Evolutionary conservation across 1,140 invertebrate species (phyloP).

Genomic region (Drosophila subpulchrella): DNA sequence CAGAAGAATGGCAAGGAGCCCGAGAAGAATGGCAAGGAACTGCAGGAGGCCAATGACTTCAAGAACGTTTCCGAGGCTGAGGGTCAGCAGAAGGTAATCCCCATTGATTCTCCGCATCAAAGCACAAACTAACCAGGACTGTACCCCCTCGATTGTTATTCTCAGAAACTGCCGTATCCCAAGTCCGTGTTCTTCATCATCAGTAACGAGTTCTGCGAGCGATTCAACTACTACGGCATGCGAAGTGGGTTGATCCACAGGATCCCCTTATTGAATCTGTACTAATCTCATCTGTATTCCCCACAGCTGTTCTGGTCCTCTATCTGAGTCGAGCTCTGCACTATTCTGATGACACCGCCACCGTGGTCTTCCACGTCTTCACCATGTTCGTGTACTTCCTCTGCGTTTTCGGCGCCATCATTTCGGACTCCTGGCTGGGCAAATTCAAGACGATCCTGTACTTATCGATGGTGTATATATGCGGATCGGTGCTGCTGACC

Average conservation of each 20-base stretch:
- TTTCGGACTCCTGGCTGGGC: slow-evolving; percentile 93
- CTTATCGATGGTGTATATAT: slow-evolving; percentile 94
- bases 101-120: background rate
- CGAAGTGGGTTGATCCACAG: slow-evolving; percentile 89
- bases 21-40: slow-evolving; percentile 50
- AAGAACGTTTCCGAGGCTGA: slow-evolving; percentile 67
- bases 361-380: slow-evolving; percentile 92
- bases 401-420: slow-evolving; percentile 91
- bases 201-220: slow-evolving; percentile 97
- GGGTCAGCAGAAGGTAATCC: slow-evolving; percentile 73
- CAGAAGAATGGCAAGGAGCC: slow-evolving; percentile 37
- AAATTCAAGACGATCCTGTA: slow-evolving; percentile 95
- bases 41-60: slow-evolving; percentile 29
- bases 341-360: slow-evolving; percentile 88
- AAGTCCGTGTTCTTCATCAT: slow-evolving; percentile 97
- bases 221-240: slow-evolving; percentile 98
- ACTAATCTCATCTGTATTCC: slow-evolving; percentile 82
- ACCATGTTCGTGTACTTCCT: slow-evolving; percentile 93
- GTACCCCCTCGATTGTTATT: background rate
- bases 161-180: slow-evolving; percentile 93
- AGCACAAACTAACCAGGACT: too few relatives aligned
- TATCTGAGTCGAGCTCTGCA: slow-evolving; percentile 89
- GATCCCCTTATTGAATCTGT: slow-evolving; percentile 72
- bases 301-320: slow-evolving; percentile 90
- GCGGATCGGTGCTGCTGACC: slow-evolving; percentile 93